These are phyloP conservation scores for Caradrina clavipalpis DNA, from an alignment of 2,888 invertebrate species.

Conservation along the genomic window DNA sequence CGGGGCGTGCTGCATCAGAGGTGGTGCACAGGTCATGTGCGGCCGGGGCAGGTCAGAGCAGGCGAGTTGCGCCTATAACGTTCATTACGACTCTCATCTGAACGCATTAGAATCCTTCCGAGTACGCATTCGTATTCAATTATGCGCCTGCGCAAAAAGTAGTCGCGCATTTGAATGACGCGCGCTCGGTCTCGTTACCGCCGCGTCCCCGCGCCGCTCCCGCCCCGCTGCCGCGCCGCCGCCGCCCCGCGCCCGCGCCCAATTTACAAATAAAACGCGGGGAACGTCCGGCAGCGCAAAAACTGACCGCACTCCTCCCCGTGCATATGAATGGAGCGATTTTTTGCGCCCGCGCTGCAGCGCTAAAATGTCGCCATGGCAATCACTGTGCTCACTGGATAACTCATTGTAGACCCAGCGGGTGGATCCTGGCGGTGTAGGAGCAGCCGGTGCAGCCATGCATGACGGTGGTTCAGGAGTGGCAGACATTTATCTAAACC, in stretches of 20 bases:
- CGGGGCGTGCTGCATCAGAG: not conserved
- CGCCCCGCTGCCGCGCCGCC: slow-evolving; percentile 61
- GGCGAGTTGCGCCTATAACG: slow-evolving; percentile 61
- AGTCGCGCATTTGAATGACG: slow-evolving; percentile 89
- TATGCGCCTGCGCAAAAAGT: slow-evolving; percentile 86
- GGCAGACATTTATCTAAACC: too few relatives aligned
- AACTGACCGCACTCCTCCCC: slow-evolving; percentile 83
- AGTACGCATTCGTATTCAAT: slow-evolving; percentile 87
- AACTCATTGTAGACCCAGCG: not conserved
- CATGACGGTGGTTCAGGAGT: not conserved
- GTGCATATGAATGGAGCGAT: slow-evolving; percentile 88
- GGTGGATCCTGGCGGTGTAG: not conserved
- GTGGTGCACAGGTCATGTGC: not conserved
- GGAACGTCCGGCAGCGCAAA: slow-evolving; percentile 88
- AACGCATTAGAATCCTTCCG: slow-evolving; percentile 81
- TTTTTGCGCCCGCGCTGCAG: slow-evolving; percentile 76
- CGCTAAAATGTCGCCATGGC: slow-evolving; percentile 77
- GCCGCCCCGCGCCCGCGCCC: slow-evolving; percentile 73
- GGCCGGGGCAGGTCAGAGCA: not conserved
- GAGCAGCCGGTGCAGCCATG: not conserved
- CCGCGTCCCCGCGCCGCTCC: slow-evolving; percentile 61
- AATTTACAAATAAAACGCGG: slow-evolving; percentile 90
- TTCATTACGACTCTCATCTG: slow-evolving; percentile 77
- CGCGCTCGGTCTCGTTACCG: slow-evolving; percentile 67
- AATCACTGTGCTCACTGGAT: slow-evolving; percentile 67